Evolutionary conservation across 2,113 vertebrate genomes (phyloP).

Genomic region (Dascyllus trimaculatus): DNA sequence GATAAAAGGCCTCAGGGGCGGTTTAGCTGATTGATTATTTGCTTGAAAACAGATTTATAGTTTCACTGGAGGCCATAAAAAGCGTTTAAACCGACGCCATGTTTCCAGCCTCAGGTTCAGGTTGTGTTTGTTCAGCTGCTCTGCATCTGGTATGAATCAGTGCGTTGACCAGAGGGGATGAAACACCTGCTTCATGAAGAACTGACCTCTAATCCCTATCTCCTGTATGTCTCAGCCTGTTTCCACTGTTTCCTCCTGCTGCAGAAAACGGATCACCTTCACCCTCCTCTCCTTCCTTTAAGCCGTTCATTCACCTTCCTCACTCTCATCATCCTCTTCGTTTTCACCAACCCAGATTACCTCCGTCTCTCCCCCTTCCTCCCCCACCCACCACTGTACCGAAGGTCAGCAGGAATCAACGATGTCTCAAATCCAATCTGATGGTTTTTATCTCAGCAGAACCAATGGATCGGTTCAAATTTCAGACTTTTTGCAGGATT

Average conservation of each 20-base stretch:
- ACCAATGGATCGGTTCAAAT: background rate
- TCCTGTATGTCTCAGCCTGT: background rate
- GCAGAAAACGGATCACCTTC: constrained; percentile 25
- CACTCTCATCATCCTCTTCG: constrained; percentile 22
- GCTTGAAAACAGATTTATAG: constrained; percentile 46
- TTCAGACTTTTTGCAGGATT: background rate
- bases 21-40: constrained; percentile 46
- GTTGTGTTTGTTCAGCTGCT: constrained; percentile 39
- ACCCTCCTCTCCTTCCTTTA: constrained; percentile 17
- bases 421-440: constrained; percentile 6
- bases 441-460: constrained; percentile 2
- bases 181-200: constrained; percentile 34
- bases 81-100: constrained; percentile 20
- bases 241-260: background rate
- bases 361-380: background rate
- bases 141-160: constrained; percentile 41
- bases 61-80: constrained; percentile 29
- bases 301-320: constrained; percentile 29
- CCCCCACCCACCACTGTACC: constrained; percentile 24
- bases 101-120: constrained; percentile 27
- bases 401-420: constrained; percentile 19
- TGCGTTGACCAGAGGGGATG: constrained; percentile 24
- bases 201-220: background rate
- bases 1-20: constrained; percentile 8
- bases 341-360: constrained; percentile 40